These are phyloP conservation scores for Asteroscopus sphinx DNA, from an alignment of 2,888 invertebrate genomes.

Conservation along the genomic window DNA sequence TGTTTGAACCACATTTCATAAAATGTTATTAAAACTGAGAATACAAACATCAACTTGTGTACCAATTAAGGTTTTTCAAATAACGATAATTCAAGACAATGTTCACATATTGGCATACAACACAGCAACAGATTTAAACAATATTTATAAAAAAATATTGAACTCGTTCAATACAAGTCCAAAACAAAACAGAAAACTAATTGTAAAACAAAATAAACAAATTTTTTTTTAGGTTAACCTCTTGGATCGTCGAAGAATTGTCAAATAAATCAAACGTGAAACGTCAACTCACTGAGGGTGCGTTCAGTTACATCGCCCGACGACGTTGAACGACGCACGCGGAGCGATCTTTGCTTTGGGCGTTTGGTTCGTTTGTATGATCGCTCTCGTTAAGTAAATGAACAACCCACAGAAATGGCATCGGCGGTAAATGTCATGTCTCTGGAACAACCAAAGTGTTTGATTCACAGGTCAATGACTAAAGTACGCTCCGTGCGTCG, in stretches of 20 bases:
- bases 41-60: conserved; percentile 17
- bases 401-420: too few relatives aligned
- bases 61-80: conserved; percentile 16
- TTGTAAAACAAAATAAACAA: conserved; percentile 60
- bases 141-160: not conserved
- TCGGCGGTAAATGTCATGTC: too few relatives aligned
- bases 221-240: conserved; percentile 61
- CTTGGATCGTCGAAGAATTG: conserved; percentile 64
- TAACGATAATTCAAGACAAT: conserved; percentile 14
- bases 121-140: not conserved
- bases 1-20: not conserved
- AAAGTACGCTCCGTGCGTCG: too few relatives aligned
- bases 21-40: conserved; percentile 2
- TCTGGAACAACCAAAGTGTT: too few relatives aligned
- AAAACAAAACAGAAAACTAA: conserved; percentile 30
- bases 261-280: conserved; percentile 44
- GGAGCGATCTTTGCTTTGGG: too few relatives aligned
- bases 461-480: too few relatives aligned
- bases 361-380: too few relatives aligned
- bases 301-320: too few relatives aligned
- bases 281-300: conserved; percentile 2
- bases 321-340: too few relatives aligned
- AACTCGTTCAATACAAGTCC: not conserved
- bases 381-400: too few relatives aligned
- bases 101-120: not conserved